Conservation (phyloP, 2,797 vertebrate species). For the Ceyx erithaca region DNA sequence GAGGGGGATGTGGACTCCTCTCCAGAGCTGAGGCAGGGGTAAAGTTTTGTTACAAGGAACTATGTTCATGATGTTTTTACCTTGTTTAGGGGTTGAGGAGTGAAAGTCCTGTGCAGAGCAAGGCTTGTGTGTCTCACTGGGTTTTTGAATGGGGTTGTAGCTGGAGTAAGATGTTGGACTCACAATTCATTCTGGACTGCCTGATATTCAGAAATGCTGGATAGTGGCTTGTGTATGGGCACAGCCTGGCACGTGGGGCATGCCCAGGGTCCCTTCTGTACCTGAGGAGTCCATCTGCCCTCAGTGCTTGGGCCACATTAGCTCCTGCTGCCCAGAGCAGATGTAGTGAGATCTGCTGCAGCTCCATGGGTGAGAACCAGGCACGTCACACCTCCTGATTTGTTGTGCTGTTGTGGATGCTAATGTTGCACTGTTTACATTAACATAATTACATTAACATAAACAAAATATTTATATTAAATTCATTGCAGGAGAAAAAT, state of each 20-base stretch:
- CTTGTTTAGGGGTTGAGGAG: not conserved
- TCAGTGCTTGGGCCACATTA: fast-evolving
- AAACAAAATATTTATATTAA: slow-evolving; percentile 40
- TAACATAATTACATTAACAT: slow-evolving; percentile 51
- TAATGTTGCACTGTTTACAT: not conserved
- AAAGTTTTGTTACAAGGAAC: not conserved
- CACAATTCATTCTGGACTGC: not conserved
- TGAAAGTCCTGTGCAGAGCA: fast-evolving
- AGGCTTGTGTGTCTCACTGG: not conserved
- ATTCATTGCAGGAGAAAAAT: not conserved
- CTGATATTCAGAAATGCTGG: not conserved
- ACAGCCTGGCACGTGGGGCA: fast-evolving
- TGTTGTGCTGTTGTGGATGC: not conserved
- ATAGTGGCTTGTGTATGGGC: not conserved
- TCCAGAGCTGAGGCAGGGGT: not conserved
- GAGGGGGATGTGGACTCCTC: not conserved
- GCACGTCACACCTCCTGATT: not conserved
- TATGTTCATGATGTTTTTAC: fast-evolving
- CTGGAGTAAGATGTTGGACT: not conserved
- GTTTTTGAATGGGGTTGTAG: not conserved
- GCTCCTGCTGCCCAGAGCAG: not conserved
- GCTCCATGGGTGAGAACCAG: not conserved
- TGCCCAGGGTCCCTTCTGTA: not conserved
- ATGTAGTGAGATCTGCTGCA: not conserved
- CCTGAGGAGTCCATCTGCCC: not conserved